Evolutionary conservation across 2,113 vertebrate genomes (phyloP), one percentile per base, ranked within the genome.

Genomic region (Coturnix japonica): DNA sequence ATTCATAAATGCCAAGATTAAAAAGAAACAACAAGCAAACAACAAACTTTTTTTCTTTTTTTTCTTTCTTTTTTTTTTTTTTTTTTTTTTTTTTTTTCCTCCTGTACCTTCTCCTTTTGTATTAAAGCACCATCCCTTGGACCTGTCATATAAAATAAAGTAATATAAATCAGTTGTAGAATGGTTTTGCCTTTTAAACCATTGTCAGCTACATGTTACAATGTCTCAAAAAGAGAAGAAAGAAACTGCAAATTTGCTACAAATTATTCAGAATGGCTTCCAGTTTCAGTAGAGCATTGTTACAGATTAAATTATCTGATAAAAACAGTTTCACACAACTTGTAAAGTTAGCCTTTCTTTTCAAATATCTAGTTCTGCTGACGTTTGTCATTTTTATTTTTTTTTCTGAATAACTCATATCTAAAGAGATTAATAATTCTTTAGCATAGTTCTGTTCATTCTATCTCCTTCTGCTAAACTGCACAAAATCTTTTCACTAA

Each of bases 311-410:
- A 37, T 66, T 28, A 21, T 47, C 19, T 1, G 7, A 39, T 61
- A 35, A 46, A 90, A 84, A 66, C 30, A 33, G 33, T 70, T 47
- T 80, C 54, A 66, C 19, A 30, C 0, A 0, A 85, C 26, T 82
- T 93, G n/a, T 47, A 12, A 86, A 90, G 30, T 70, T 74, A 87
- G 82, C 16, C 6, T 70, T 91, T 91, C 46, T 78, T 89, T 93
- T 76, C 26, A 77, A 71, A 67, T 23, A 3, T 70, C 37, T 73
- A 13, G 73, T 18, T 76, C 21, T n/a, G 51, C 3, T 73, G 37
- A 76, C 44, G 13, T 71, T 78, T 94, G 19, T 23, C 19, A 54
- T 81, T 78, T 49, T 67, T 57, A 8, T 11, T 33, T 81, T 35
- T 81, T 86, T 87, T 93, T 18, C 33, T 81, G 37, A 87, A 85